Conservation (phyloP, 2,113 vertebrate species). For the Pleuronectes platessa region DNA sequence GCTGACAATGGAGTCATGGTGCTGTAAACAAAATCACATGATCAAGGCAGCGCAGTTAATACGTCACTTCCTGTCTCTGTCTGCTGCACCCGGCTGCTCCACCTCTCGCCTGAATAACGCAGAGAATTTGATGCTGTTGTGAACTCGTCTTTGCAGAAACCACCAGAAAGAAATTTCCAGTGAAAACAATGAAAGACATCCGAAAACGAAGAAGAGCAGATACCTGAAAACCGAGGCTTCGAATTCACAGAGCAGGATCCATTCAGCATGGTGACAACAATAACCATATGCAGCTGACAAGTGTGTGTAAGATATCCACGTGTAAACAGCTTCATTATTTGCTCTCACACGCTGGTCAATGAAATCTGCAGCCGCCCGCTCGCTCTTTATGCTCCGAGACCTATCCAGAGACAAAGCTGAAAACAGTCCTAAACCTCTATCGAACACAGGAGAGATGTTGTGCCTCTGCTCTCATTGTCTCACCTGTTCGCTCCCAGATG, state of each 20-base stretch:
- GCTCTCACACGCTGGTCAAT: conserved; percentile 18
- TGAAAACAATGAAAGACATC: background rate
- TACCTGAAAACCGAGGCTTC: background rate
- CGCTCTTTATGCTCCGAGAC: background rate
- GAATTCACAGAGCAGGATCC: too few species aligned
- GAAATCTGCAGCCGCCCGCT: background rate
- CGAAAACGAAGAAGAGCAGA: background rate
- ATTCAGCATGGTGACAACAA: background rate
- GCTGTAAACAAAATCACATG: too few species aligned
- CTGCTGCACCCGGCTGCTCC: too few species aligned
- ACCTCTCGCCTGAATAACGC: too few species aligned
- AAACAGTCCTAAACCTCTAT: background rate
- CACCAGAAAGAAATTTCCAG: too few species aligned
- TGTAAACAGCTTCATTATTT: conserved; percentile 35
- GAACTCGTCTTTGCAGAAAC: too few species aligned
- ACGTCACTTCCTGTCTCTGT: too few species aligned
- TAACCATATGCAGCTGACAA: background rate
- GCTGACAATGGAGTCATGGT: too few species aligned
- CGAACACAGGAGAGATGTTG: conserved; percentile 14
- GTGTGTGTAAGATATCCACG: conserved; percentile 2
- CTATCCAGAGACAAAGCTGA: background rate
- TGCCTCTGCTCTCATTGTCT: conserved; percentile 19
- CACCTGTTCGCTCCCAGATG: background rate
- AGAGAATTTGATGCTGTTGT: too few species aligned
- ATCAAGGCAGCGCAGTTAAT: too few species aligned